Percentiles rank a stretch among this genome's conserved stretches.
Conservation (phyloP, 1,140 invertebrate species). For the Maconellicoccus hirsutus region DNA sequence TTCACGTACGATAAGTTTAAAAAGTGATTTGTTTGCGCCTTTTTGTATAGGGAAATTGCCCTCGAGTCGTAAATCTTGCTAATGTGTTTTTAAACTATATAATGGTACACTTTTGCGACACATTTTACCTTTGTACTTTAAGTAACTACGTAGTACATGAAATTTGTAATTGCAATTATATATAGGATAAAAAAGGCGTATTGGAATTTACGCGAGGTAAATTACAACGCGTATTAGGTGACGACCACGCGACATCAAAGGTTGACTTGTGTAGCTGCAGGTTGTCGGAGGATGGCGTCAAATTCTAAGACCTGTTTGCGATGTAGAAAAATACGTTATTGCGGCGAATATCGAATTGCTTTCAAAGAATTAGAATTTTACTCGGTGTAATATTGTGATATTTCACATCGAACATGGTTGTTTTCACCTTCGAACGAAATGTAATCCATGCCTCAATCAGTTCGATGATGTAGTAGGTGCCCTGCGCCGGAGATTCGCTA, state of each 20-base stretch:
- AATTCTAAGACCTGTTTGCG: background rate
- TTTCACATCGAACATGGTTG: background rate
- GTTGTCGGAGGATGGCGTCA: background rate
- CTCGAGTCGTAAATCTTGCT: background rate
- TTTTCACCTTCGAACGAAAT: background rate
- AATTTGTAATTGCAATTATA: too few relatives aligned
- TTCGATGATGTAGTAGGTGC: background rate
- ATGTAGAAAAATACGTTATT: background rate
- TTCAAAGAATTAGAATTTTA: background rate
- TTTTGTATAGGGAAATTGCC: background rate
- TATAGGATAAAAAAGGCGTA: too few relatives aligned
- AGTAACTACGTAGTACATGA: too few relatives aligned
- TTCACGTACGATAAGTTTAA: too few relatives aligned
- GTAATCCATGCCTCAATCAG: background rate
- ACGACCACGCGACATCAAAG: background rate
- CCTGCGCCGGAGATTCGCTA: too few relatives aligned
- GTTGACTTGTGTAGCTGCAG: background rate
- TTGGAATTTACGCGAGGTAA: background rate
- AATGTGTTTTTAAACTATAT: background rate
- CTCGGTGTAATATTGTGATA: background rate
- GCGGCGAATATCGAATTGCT: background rate
- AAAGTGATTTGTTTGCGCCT: too few relatives aligned
- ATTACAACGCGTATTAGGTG: background rate
- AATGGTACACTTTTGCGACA: background rate
- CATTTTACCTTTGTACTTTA: too few relatives aligned